Evolutionary conservation across 2,113 vertebrate genomes (phyloP), one percentile per base, ranked within the genome.

Genomic region (Cyphotilapia sp.): DNA sequence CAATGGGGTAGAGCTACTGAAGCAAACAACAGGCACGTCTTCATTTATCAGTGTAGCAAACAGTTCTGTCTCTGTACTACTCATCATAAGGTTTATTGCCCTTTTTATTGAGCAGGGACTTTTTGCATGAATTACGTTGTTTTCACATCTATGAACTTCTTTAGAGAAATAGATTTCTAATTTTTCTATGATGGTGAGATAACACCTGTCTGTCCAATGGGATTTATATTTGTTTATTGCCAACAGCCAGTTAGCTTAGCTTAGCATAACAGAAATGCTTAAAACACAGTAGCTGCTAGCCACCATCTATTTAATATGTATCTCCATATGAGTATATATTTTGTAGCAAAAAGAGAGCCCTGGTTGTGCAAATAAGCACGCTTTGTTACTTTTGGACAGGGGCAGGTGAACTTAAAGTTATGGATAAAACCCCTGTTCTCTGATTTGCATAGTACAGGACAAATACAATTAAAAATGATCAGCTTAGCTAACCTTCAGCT

Each of bases 1-100:
- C 84, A 99, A 99, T 91, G 99, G 99, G 63, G 94, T 99, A 95
- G 98, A 99, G 86, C 97, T 99, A 33, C 97, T 99, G 82, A 99
- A 99, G 90, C 98, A 98, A 92, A 98, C 98, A 84, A 99, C 98
- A 97, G 99, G 99, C 98, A 94, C 4, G 88, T 84, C 33, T 54
- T 8, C 11, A 47, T 38, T 85, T 22, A 66, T 33, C 27, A 51
- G 9, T 61, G 19, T 19, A 81, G 13, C 27, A 71, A 61, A 78
- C 87, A 71, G 2, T 49, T 63, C 7, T 59, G 29, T 45, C 42
- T 85, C 8, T 80, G 4, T 54, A 74, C 53, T 82, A 16, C 45
- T 38, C 74, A 69, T 40, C 4, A 40, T 22, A 12, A 51, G 22
- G 5, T 35, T 27, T 61, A 4, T 9, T 4, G 7, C 4, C 7